phyloP scores from a whole-genome alignment of 2,113 vertebrate species.

The Orycteropus afer region DNA sequence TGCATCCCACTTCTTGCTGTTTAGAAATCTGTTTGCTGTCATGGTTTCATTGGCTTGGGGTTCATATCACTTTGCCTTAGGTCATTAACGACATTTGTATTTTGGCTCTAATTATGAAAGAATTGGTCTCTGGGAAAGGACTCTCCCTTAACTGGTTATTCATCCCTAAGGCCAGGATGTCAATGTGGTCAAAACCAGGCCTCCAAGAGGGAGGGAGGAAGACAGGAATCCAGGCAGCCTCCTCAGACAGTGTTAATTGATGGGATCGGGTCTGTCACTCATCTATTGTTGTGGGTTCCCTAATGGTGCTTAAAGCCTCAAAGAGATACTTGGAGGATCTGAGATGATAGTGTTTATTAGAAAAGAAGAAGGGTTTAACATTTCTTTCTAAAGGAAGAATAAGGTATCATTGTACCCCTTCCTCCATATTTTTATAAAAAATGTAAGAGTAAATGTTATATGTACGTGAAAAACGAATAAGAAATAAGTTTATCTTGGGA shows the following conservation, averaged over 20 bases:
- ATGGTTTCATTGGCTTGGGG: conserved; percentile 42
- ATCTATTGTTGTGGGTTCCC: conserved; percentile 22
- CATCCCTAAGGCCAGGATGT: conserved; percentile 77
- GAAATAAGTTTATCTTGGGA: conserved; percentile 51
- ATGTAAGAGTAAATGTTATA: neutral
- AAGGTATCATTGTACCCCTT: neutral
- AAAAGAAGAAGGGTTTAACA: conserved; percentile 45
- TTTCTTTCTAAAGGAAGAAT: conserved; percentile 65
- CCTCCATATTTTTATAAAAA: conserved; percentile 63
- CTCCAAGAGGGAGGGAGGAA: conserved; percentile 54
- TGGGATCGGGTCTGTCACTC: conserved; percentile 74
- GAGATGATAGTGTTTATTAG: conserved; percentile 68
- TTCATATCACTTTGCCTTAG: conserved; percentile 68
- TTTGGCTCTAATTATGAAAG: conserved; percentile 70
- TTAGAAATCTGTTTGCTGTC: conserved; percentile 74
- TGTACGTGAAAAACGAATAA: conserved; percentile 20
- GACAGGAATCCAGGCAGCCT: conserved; percentile 56
- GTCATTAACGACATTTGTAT: conserved; percentile 55
- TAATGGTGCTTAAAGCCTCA: conserved; percentile 49
- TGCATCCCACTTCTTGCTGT: conserved; percentile 80
- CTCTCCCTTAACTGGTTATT: conserved; percentile 58
- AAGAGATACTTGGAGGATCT: conserved; percentile 51
- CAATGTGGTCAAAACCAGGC: conserved; percentile 78
- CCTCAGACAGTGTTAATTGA: conserved; percentile 72
- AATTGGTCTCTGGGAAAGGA: conserved; percentile 68